Percentiles rank a stretch among this genome's conserved stretches.
These are phyloP conservation scores for Mylabris sibirica DNA, from an alignment of 2,888 invertebrate genomes.

Conservation along the genomic window DNA sequence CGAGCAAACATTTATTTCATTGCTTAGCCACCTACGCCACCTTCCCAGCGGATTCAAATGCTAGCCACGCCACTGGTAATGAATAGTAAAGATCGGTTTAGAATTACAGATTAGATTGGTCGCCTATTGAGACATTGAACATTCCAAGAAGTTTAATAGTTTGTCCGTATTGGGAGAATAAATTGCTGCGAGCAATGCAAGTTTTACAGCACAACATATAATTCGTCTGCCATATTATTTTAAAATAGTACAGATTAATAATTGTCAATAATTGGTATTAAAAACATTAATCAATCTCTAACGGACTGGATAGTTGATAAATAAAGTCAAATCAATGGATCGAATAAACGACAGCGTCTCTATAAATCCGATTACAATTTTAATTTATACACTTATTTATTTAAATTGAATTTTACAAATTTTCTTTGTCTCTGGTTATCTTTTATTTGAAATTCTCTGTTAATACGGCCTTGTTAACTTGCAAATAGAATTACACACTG, in stretches of 20 bases:
- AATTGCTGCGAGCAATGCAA: neutral
- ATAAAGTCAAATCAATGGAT: neutral
- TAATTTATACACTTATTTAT: neutral
- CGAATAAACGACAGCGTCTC: neutral
- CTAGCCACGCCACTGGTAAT: no score
- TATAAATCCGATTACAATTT: neutral
- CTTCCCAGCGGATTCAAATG: no score
- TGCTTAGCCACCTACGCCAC: no score
- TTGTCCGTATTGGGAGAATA: neutral
- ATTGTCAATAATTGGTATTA: no score
- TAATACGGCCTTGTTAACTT: neutral
- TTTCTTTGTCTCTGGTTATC: neutral
- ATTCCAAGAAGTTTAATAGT: neutral
- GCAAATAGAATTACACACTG: neutral
- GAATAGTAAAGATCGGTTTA: conserved; percentile 23
- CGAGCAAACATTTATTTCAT: no score
- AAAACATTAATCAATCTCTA: neutral
- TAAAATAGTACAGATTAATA: no score
- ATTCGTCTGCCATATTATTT: no score
- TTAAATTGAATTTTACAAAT: neutral
- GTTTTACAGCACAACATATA: no score
- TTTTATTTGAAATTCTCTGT: neutral
- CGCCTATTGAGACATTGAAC: neutral
- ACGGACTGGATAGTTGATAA: neutral
- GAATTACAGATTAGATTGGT: conserved; percentile 10